Base-by-base conservation (phyloP, 92 coral and sea anemone genomes). In the Paragorgia papillata region DNA sequence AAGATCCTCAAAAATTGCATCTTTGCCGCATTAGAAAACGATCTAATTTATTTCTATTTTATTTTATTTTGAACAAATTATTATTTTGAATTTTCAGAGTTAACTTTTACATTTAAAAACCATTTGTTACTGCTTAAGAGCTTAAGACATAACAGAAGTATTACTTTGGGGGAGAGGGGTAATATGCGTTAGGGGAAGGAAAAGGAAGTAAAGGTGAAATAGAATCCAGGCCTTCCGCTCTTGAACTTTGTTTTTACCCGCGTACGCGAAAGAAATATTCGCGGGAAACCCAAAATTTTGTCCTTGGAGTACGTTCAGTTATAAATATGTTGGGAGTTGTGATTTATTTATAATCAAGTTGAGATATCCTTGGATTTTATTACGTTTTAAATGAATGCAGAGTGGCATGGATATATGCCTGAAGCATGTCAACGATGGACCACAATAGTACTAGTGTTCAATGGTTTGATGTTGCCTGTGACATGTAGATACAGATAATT, bases 261-360 rank as follows among this genome's bases (percentile, higher is more conserved):
- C 58, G 59, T 28, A 12, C 59, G 55, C 26, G 32, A 68, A 64
- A 26, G 1, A 44, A 44, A n/a, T 22, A 56, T 24, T 68, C 75
- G 75, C 75, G 75, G 75, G 75, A 68, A 68, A 68, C 75, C 75
- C 55, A 68, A 68, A 68, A 31, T 43, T 41, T 41, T 2, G 26
- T 19, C 13, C 20, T 62, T 10, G 1, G 9, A 29, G 27, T 4
- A 37, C 43, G 6, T 37, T 37, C 12, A 4, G 43, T 37, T 46
- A 7, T 46, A 46, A 9, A 6, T 2, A 46, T n/a, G 15, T 7
- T 15, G n/a, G n/a, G 15, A 46, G n/a, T 7, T 46, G 14, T 46
- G n/a, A n/a, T 15, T 7, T 15, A 15, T 46, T 15, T 7, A 46
- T n/a, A 2, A 15, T 46, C 17, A 15, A 6, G 7, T 46, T 46